phyloP scores from a whole-genome alignment of 2,888 invertebrate species.

The Ectemnius continuus region DNA sequence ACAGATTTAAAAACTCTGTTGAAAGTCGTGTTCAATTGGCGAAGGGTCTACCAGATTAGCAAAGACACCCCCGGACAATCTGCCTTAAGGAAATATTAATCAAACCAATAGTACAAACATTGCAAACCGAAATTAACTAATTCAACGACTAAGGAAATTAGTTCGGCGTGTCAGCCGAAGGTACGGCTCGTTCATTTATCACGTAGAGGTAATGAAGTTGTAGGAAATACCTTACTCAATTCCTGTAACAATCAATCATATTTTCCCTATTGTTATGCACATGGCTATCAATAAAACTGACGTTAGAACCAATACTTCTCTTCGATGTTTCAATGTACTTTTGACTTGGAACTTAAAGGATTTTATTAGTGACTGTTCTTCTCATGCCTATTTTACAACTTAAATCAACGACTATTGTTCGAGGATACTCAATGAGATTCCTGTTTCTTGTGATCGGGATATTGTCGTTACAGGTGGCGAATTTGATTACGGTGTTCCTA shows the following conservation, averaged over 20 bases:
- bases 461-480: conserved; percentile 62
- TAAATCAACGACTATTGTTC: conserved; percentile 66
- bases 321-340: conserved; percentile 37
- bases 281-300: conserved; percentile 38
- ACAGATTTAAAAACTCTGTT: neutral
- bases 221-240: conserved; percentile 29
- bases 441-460: conserved; percentile 56
- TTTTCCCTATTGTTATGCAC: conserved; percentile 26
- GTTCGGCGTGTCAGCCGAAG: neutral
- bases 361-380: conserved; percentile 61
- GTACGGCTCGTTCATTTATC: neutral
- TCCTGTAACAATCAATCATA: conserved; percentile 32
- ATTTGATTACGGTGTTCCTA: conserved; percentile 60
- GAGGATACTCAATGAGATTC: conserved; percentile 55
- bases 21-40: too few relatives aligned
- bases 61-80: too few relatives aligned
- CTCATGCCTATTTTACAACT: conserved; percentile 68
- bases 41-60: too few relatives aligned
- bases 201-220: conserved; percentile 16
- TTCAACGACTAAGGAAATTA: neutral
- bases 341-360: conserved; percentile 46
- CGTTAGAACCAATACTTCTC: conserved; percentile 34
- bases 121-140: neutral
- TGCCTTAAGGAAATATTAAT: too few relatives aligned
- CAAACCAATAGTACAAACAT: neutral